These are phyloP conservation scores for Cryptus armator DNA, from an alignment of 2,888 invertebrate genomes.

Conservation along the genomic window DNA sequence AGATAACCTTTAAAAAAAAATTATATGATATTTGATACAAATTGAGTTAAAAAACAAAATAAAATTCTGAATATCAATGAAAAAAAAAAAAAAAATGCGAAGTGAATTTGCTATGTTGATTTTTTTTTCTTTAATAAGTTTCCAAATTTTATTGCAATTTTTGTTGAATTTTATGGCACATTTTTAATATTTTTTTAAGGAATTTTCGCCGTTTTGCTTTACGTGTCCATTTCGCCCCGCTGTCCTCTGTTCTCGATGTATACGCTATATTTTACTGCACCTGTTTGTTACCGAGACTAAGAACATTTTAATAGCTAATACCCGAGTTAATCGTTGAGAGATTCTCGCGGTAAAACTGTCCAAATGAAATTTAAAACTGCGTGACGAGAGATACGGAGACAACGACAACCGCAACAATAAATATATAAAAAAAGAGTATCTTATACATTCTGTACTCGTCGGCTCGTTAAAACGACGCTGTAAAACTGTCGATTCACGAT, in stretches of 20 bases:
- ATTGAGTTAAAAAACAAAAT: background rate
- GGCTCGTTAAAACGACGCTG: conserved; percentile 20
- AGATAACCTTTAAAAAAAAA: background rate
- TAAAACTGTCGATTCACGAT: conserved; percentile 22
- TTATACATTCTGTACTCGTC: background rate
- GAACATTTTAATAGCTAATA: conserved; percentile 29
- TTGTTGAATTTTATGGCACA: too few species aligned
- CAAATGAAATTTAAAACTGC: background rate
- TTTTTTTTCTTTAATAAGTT: background rate
- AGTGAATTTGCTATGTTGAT: background rate
- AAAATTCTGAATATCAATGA: background rate
- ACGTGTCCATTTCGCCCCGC: too few species aligned
- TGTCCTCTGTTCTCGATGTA: background rate
- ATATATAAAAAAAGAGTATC: background rate
- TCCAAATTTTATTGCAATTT: too few species aligned
- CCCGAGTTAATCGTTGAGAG: conserved; percentile 13
- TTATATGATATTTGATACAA: too few species aligned
- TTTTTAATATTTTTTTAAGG: too few species aligned
- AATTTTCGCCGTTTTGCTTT: too few species aligned
- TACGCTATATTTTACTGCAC: conserved; percentile 5
- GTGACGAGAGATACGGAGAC: background rate
- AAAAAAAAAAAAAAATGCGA: background rate
- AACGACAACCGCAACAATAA: background rate
- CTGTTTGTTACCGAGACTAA: conserved; percentile 11
- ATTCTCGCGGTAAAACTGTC: conserved; percentile 19